phyloP scores from a whole-genome alignment of 2,888 invertebrate species.

The Oxystoma pomonae region DNA sequence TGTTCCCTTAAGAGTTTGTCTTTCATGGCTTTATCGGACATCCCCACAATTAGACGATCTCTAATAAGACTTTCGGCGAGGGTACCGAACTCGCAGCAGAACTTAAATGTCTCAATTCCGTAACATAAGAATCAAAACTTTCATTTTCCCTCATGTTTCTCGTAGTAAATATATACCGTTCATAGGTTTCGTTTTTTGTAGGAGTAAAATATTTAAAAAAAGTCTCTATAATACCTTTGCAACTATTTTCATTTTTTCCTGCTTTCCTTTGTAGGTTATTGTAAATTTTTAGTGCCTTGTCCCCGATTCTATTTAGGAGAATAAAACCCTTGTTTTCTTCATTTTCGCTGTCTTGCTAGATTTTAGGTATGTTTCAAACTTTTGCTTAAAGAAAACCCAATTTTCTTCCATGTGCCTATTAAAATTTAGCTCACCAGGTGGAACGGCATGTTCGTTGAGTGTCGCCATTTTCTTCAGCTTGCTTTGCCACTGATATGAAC shows the following conservation, averaged over 20 bases:
- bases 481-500: neutral
- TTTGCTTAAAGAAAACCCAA: constrained; percentile 6
- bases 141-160: constrained; percentile 5
- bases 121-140: constrained; percentile 10
- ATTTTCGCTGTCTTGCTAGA: no score
- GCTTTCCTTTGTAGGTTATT: neutral
- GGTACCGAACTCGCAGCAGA: constrained; percentile 22
- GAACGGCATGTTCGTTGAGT: neutral
- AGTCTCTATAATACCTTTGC: no score
- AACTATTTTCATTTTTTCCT: neutral
- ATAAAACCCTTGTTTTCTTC: no score
- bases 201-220: no score
- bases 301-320: constrained; percentile 1
- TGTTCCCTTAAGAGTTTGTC: constrained; percentile 15
- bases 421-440: constrained; percentile 1
- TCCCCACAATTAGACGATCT: constrained; percentile 25
- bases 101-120: constrained; percentile 9
- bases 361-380: constrained; percentile 5
- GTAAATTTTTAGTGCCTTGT: neutral
- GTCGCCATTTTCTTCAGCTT: neutral
- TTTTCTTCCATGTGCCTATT: constrained; percentile 2
- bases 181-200: no score
- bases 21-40: constrained; percentile 13
- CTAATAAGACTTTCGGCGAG: constrained; percentile 24
- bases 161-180: constrained; percentile 11